Evolutionary conservation across 2,888 invertebrate genomes (phyloP), one percentile per base, ranked within the genome.

Genomic region (Sarcophaga subvicina): DNA sequence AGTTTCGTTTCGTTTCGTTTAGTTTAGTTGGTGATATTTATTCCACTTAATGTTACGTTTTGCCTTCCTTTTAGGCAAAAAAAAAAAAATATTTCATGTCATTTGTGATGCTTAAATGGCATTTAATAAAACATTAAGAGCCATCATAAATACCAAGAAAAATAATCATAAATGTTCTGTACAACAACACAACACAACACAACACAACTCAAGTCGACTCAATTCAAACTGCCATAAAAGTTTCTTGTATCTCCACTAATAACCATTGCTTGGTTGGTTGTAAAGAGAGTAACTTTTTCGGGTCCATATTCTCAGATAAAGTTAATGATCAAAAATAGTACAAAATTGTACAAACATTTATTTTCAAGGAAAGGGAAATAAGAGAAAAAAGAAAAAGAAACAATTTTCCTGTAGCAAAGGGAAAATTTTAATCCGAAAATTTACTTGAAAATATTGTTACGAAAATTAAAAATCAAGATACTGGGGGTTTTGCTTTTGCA

Each of bases 111-210:
- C 47, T 83, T 78, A 83, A 75, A 80, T 83, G 77, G 17, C 80
- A 80, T 86, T 86, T 83, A 80, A 77, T 86, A 80, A 83, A 78
- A 78, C 73, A 82, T 82, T 79, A 85, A 76, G 73, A 69, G 78
- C 60, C 78, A 59, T 79, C 72, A 70, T 66, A 82, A 81, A 82
- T 83, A 85, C 17, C 81, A 75, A 80, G 27, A 67, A 80, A 25
- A 67, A 77, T 49, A n/a, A 70, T 37, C 80, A 76, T 71, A 72
- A 70, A 82, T 73, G 60, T 66, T 83, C 37, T 62, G 45, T 0
- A 54, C 54, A 54, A 54, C 22, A 59, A 62, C 20, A 72, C 70
- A 37, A 37, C 8, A 27, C 27, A 27, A 27, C 27, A 8, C 37
- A 37, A 37, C 8, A 10, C 37, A 37, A 4, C 8, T 37, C 10